Evolutionary conservation across 2,888 invertebrate genomes (phyloP), one percentile per base, ranked within the genome.

Genomic region (Eristalis pertinax): DNA sequence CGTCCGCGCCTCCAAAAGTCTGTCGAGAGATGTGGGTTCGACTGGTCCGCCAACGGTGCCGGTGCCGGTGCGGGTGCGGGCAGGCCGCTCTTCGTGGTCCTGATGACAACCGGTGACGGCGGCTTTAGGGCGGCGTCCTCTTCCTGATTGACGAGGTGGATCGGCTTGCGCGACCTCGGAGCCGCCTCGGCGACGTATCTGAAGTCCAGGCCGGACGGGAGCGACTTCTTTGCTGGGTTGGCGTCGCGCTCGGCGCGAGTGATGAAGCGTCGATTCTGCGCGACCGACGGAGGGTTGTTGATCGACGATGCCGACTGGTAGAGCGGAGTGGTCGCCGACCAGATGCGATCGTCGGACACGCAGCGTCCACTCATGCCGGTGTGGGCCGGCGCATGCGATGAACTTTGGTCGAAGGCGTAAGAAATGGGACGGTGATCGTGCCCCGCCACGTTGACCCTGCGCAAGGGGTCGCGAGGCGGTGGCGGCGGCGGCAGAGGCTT

Each of bases 391-490:
- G 73, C 79, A 0, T 89, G 79, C 5, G 89, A 38, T 0, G 89
- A 88, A 13, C 74, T 89, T 60, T 91, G 91, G 84, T 95, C 95
- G 79, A 94, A 94, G 56, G 94, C 94, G 84, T 94, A 94, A 0
- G 94, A 94, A 43, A 94, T 92, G 0, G 95, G 95, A 74, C 95
- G 92, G 75, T 90, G 89, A 88, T 91, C 93, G 19, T 89, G 88
- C 2, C 87, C 89, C 1, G 89, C 93, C n/a, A 94, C 92, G 79
- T 94, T 93, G n/a, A 94, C 93, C 76, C 93, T 91, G 82, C 95
- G 94, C 90, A 95, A 94, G 89, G 96, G 96, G 92, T 96, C 96
- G 89, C 96, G 94, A n/a, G 97, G 97, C 0, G 97, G 97, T 35
- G 97, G 97, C 4, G 96, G 95, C 0, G 97, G 97, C 5, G 97